Conservation (phyloP, 2,888 invertebrate genomes). For the Cenopis cana region DNA sequence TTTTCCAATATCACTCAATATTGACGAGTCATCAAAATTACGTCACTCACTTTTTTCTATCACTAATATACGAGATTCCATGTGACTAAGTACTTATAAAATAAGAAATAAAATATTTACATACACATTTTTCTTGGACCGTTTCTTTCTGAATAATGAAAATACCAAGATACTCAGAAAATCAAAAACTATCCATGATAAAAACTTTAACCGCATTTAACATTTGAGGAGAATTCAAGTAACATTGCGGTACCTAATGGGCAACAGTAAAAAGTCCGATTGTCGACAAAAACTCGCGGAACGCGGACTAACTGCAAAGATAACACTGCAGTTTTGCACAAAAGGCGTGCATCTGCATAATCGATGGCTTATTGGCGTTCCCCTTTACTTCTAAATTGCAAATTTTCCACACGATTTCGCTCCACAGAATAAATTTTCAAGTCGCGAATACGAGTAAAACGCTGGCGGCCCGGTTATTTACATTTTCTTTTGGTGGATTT, state of each 20-base stretch:
- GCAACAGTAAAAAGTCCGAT: constrained; percentile 40
- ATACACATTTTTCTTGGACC: too few relatives aligned
- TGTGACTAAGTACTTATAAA: too few relatives aligned
- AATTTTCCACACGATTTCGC: constrained; percentile 84
- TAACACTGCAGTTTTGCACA: constrained; percentile 77
- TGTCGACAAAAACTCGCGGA: constrained; percentile 77
- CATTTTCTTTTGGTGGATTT: constrained; percentile 58
- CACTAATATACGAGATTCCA: too few relatives aligned
- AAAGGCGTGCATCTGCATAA: constrained; percentile 83
- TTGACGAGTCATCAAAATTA: too few relatives aligned
- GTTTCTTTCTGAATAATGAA: too few relatives aligned
- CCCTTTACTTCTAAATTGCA: constrained; percentile 84
- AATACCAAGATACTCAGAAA: background rate
- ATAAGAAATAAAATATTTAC: too few relatives aligned
- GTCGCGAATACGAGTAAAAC: constrained; percentile 71
- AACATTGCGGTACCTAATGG: constrained; percentile 12
- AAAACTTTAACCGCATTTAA: background rate
- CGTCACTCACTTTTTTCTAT: too few relatives aligned
- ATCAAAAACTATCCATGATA: background rate
- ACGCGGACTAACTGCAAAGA: constrained; percentile 75
- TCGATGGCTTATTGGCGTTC: constrained; percentile 84
- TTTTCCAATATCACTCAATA: too few relatives aligned
- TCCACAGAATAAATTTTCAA: constrained; percentile 80
- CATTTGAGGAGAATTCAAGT: background rate
- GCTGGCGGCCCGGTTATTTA: constrained; percentile 67